Percentiles rank a stretch among this genome's conserved stretches.
These are phyloP conservation scores for Geopemphigus sp. DNA, from an alignment of 1,140 invertebrate species.

Conservation along the genomic window DNA sequence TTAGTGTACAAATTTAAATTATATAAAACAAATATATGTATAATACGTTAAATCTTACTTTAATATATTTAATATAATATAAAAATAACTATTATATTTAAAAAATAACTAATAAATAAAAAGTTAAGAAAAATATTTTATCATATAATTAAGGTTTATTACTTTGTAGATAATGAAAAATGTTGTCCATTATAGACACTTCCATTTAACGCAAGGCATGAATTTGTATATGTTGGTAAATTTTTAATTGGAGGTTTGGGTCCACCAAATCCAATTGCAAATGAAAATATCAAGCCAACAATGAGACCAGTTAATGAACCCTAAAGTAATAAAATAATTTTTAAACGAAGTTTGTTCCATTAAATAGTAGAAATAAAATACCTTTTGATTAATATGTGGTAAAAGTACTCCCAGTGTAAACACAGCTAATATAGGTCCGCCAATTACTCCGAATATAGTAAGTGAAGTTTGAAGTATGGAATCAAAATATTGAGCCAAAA, in stretches of 20 bases:
- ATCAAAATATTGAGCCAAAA: conserved; percentile 69
- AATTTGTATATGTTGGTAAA: conserved; percentile 48
- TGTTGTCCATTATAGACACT: not conserved
- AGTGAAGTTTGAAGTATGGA: conserved; percentile 72
- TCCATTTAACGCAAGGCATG: conserved; percentile 33
- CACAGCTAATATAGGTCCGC: conserved; percentile 75
- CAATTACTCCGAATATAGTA: conserved; percentile 77
- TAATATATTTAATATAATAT: no score
- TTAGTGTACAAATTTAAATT: no score
- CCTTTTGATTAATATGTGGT: conserved; percentile 63
- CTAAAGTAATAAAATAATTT: conserved; percentile 54
- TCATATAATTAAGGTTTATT: conserved; percentile 15
- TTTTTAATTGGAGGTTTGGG: conserved; percentile 63
- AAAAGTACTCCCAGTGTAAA: conserved; percentile 77
- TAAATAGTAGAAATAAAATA: conserved; percentile 51
- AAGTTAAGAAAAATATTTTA: not conserved
- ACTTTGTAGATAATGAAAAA: not conserved
- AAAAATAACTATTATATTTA: no score
- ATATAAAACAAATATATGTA: no score
- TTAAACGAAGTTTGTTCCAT: not conserved
- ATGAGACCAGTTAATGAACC: conserved; percentile 69
- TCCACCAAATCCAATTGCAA: conserved; percentile 84
- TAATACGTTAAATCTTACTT: no score
- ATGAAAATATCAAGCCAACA: conserved; percentile 65
- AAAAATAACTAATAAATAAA: not conserved